phyloP scores from a whole-genome alignment of 2,113 vertebrate species.

The Kryptolebias marmoratus region DNA sequence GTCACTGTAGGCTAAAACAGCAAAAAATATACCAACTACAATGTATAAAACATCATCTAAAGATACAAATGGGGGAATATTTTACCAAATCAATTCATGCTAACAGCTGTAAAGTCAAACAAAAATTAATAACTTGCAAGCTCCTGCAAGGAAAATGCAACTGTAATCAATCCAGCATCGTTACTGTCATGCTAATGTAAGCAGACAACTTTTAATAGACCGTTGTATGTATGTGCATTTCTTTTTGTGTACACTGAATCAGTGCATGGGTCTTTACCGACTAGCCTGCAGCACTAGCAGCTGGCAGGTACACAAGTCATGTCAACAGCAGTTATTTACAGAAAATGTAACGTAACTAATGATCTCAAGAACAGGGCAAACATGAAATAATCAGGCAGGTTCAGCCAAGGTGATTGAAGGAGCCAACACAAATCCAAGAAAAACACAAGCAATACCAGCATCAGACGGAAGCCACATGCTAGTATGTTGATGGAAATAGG shows the following conservation, averaged over 20 bases:
- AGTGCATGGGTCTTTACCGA: conserved; percentile 17
- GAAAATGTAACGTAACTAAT: conserved; percentile 54
- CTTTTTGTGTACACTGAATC: conserved; percentile 24
- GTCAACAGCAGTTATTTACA: conserved; percentile 35
- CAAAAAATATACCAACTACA: conserved; percentile 45
- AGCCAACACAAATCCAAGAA: conserved; percentile 1
- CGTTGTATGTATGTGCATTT: conserved; percentile 12
- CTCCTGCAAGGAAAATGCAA: conserved; percentile 18
- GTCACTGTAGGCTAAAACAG: conserved; percentile 41
- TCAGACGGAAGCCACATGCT: conserved; percentile 10
- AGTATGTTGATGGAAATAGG: conserved; percentile 38
- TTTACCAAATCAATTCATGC: conserved; percentile 29
- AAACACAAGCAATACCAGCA: conserved; percentile 4
- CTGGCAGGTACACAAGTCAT: conserved; percentile 37
- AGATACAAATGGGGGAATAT: conserved; percentile 43
- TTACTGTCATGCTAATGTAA: not conserved
- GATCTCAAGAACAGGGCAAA: conserved; percentile 30
- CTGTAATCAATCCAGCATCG: conserved; percentile 22
- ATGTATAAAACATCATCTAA: conserved; percentile 32
- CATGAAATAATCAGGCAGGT: conserved; percentile 27
- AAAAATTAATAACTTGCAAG: conserved; percentile 25
- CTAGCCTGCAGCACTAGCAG: conserved; percentile 25
- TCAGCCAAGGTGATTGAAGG: conserved; percentile 30
- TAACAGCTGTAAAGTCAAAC: conserved; percentile 47
- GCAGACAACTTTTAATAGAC: conserved; percentile 26